A percentile compares a stretch with the other conserved stretches of the same genome.
These are phyloP conservation scores for Macrocentrus cingulum DNA, from an alignment of 1,140 invertebrate species.

Conservation along the genomic window DNA sequence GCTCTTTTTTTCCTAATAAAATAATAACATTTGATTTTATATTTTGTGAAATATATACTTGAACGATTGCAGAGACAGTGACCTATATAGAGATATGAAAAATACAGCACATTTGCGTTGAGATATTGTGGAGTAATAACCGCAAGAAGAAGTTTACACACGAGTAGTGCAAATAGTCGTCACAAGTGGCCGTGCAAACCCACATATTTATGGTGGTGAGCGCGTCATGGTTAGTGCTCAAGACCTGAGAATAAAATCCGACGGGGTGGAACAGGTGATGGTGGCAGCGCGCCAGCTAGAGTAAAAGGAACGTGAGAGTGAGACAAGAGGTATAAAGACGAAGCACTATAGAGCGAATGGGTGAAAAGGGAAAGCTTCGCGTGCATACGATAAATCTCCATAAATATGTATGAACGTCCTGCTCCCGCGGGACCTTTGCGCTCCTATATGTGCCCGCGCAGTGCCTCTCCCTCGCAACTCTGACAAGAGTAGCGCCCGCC, in stretches of 20 bases:
- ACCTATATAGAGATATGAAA: no score
- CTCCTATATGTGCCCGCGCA: conserved; percentile 9
- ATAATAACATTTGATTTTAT: no score
- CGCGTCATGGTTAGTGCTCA: conserved; percentile 8
- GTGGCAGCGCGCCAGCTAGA: conserved; percentile 44
- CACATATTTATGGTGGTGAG: conserved; percentile 8
- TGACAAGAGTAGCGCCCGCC: conserved; percentile 12
- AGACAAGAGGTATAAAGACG: conserved; percentile 18
- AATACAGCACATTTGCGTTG: no score
- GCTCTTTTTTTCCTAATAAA: no score
- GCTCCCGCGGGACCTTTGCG: conserved; percentile 31
- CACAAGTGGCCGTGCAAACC: no score
- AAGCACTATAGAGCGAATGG: conserved; percentile 2
- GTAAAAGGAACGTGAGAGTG: conserved; percentile 31
- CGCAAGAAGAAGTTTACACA: no score
- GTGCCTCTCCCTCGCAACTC: conserved; percentile 13
- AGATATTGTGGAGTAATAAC: no score
- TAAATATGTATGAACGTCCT: conserved; percentile 48
- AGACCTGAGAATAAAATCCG: conserved; percentile 19
- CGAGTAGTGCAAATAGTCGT: no score
- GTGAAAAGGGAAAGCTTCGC: conserved; percentile 28
- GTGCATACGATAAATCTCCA: conserved; percentile 48
- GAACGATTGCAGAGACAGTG: no score
- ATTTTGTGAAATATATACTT: no score
- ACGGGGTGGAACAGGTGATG: conserved; percentile 40